Percentiles rank a stretch among this genome's conserved stretches.
Conservation (phyloP, 2,888 invertebrate species). For the Horisme vitalbata region DNA sequence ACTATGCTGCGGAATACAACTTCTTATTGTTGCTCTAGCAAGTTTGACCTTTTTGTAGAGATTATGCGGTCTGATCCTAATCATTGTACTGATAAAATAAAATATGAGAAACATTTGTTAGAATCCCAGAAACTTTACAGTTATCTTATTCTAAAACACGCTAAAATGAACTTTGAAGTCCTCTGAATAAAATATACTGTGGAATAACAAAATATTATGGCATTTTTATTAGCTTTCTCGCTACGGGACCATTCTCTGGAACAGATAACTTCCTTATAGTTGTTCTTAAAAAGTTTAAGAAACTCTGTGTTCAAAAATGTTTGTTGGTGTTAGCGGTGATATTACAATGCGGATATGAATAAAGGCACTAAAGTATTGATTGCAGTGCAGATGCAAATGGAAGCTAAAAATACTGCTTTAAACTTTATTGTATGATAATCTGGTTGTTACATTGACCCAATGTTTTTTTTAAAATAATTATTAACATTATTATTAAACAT, state of each 20-base stretch:
- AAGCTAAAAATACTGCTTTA: too few relatives aligned
- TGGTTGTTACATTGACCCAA: too few relatives aligned
- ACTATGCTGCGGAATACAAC: constrained; percentile 16
- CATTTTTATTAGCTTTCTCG: constrained; percentile 6
- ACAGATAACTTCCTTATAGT: constrained; percentile 31
- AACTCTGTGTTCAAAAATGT: background rate
- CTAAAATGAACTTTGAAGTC: too few relatives aligned
- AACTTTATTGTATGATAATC: too few relatives aligned
- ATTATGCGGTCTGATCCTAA: background rate
- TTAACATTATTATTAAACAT: too few relatives aligned
- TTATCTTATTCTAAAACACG: too few relatives aligned
- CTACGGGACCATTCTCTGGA: constrained; percentile 7
- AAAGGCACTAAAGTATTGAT: background rate
- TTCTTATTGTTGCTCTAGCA: constrained; percentile 25
- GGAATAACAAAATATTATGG: constrained; percentile 3
- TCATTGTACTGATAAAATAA: too few relatives aligned
- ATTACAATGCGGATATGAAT: constrained; percentile 8
- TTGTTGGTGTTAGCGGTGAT: background rate
- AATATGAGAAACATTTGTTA: too few relatives aligned
- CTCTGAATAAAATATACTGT: too few relatives aligned
- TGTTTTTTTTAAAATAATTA: too few relatives aligned
- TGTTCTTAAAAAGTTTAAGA: constrained; percentile 28
- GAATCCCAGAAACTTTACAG: too few relatives aligned
- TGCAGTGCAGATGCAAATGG: background rate
- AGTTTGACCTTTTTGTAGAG: constrained; percentile 12